phyloP scores from a whole-genome alignment of 1,140 invertebrate genomes.

The Lepidurus packardi region DNA sequence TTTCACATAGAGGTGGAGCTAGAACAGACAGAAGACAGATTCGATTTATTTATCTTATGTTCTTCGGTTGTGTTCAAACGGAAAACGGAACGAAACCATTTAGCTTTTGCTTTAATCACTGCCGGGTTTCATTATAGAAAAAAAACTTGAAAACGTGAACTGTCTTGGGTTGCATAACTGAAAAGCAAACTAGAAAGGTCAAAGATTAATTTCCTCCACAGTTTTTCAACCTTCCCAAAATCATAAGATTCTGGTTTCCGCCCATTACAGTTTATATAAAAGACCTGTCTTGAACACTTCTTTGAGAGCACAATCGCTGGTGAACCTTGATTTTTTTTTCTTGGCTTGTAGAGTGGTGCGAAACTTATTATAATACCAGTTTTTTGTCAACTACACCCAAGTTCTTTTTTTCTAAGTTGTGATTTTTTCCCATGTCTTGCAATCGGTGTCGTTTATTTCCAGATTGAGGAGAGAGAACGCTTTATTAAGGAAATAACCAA shows the following conservation, averaged over 20 bases:
- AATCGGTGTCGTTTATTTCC: background rate
- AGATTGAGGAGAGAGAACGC: background rate
- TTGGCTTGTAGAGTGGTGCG: constrained; percentile 12
- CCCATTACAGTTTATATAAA: background rate
- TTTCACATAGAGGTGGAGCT: background rate
- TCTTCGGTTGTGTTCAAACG: background rate
- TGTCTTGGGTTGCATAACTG: background rate
- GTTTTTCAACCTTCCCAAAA: background rate
- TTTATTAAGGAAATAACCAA: background rate
- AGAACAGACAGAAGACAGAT: background rate
- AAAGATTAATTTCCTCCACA: background rate
- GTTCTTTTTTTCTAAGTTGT: background rate
- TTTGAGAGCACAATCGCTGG: background rate
- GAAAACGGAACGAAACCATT: background rate
- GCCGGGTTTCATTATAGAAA: background rate
- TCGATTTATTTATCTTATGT: constrained; percentile 7
- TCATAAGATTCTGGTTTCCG: constrained; percentile 6
- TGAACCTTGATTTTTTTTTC: constrained; percentile 12
- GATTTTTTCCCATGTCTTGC: background rate
- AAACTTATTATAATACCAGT: constrained; percentile 21
- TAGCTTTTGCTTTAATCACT: background rate
- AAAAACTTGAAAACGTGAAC: background rate
- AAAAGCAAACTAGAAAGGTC: background rate
- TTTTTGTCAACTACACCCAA: constrained; percentile 1
- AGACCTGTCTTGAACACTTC: constrained; percentile 6